These are phyloP conservation scores for Nomada lathburiana DNA, from an alignment of 2,888 invertebrate species.

Conservation along the genomic window DNA sequence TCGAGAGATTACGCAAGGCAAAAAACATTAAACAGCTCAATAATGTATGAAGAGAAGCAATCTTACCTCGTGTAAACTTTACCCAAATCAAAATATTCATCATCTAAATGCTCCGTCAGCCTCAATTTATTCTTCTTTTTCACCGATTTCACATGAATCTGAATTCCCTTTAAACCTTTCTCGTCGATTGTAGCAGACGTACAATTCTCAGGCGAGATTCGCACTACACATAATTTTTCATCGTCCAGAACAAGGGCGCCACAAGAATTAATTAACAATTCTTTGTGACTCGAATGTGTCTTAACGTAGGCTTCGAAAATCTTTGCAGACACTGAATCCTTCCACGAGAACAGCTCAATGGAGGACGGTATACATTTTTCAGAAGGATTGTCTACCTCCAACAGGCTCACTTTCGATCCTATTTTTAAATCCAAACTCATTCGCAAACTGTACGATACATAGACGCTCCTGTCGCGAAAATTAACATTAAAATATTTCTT, in stretches of 20 bases:
- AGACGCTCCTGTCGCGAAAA: slow-evolving; percentile 75
- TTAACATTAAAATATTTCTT: slow-evolving; percentile 50
- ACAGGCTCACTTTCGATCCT: slow-evolving; percentile 86
- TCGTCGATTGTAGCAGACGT: slow-evolving; percentile 68
- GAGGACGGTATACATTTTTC: slow-evolving; percentile 83
- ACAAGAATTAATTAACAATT: slow-evolving; percentile 86
- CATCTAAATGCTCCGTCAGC: neutral
- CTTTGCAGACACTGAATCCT: slow-evolving; percentile 68
- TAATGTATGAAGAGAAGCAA: neutral
- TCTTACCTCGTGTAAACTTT: slow-evolving; percentile 49
- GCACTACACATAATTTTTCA: slow-evolving; percentile 64
- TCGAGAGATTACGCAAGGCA: too few relatives aligned
- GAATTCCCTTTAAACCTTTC: slow-evolving; percentile 41
- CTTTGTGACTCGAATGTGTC: slow-evolving; percentile 84
- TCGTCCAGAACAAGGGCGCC: slow-evolving; percentile 81
- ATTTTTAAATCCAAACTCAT: slow-evolving; percentile 86
- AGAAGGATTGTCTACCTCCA: slow-evolving; percentile 77
- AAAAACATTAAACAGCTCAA: too few relatives aligned
- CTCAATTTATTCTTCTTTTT: slow-evolving; percentile 8
- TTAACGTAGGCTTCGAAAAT: slow-evolving; percentile 82
- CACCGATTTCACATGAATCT: neutral
- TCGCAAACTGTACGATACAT: slow-evolving; percentile 86
- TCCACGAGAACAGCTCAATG: slow-evolving; percentile 85
- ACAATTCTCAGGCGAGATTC: slow-evolving; percentile 71
- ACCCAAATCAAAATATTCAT: neutral